These are phyloP conservation scores for Plotosus lineatus DNA, from an alignment of 2,113 vertebrate genomes.

Conservation along the genomic window DNA sequence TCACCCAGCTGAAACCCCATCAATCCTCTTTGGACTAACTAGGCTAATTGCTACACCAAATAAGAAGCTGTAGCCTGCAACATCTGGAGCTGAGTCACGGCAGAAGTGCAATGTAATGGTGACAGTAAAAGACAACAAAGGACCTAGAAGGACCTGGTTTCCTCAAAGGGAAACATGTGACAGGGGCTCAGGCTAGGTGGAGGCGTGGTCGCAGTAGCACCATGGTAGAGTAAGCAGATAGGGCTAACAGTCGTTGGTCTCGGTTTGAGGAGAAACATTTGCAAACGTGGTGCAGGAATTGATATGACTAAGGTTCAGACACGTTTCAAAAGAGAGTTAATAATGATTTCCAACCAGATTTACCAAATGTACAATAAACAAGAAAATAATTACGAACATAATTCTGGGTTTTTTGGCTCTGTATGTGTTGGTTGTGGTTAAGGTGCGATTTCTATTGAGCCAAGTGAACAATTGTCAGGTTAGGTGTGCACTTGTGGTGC, in stretches of 20 bases:
- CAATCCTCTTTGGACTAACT: slow-evolving; percentile 44
- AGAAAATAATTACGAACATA: no score
- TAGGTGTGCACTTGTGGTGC: no score
- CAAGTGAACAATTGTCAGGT: no score
- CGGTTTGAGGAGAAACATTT: no score
- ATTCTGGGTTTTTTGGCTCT: no score
- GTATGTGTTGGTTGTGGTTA: no score
- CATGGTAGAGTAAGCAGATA: background rate
- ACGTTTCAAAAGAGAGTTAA: background rate
- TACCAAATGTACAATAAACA: no score
- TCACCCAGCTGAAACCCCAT: slow-evolving; percentile 10
- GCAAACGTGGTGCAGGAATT: no score
- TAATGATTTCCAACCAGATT: background rate
- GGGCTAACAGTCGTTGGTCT: background rate
- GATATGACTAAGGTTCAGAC: background rate
- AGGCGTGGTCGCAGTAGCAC: background rate
- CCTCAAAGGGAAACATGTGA: slow-evolving; percentile 36
- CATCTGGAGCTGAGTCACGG: slow-evolving; percentile 19
- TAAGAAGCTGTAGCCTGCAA: background rate
- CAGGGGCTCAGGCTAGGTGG: background rate
- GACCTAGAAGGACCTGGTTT: background rate
- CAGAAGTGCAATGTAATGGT: background rate
- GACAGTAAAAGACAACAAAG: slow-evolving; percentile 25
- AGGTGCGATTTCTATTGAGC: no score
- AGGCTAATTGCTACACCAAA: slow-evolving; percentile 39